phyloP scores from a whole-genome alignment of 2,888 invertebrate species.

The Bibio marci region DNA sequence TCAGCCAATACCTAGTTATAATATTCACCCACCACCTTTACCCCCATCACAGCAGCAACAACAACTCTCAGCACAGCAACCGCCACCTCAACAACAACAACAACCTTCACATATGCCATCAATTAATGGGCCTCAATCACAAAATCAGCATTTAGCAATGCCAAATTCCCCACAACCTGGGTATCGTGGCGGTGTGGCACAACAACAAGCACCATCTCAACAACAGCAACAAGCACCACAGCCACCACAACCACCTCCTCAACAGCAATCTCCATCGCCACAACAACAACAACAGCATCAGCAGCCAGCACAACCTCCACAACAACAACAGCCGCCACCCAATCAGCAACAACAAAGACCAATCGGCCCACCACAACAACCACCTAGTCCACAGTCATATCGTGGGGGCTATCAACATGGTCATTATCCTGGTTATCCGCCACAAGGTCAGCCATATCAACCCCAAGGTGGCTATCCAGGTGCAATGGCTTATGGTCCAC shows the following conservation, averaged over 20 bases:
- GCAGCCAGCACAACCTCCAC: constrained; percentile 33
- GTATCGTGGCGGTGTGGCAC: constrained; percentile 11
- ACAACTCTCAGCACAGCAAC: constrained; percentile 38
- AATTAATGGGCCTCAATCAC: background rate
- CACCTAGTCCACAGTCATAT: constrained; percentile 36
- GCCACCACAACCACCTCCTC: constrained; percentile 35
- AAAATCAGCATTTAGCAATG: background rate
- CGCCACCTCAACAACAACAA: constrained; percentile 19
- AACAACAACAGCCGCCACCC: constrained; percentile 18
- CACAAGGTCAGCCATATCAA: constrained; percentile 37
- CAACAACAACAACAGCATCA: constrained; percentile 30
- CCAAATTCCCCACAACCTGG: background rate
- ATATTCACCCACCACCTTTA: no score
- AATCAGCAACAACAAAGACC: no score
- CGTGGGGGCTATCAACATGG: constrained; percentile 34
- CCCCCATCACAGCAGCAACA: background rate
- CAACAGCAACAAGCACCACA: constrained; percentile 39
- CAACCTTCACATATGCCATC: background rate
- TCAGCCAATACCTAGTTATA: constrained; percentile 9
- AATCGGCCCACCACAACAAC: no score
- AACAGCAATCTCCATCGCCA: constrained; percentile 18
- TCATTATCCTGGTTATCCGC: constrained; percentile 34
- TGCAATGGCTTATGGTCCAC: constrained; percentile 24
- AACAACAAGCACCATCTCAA: constrained; percentile 32
- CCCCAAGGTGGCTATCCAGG: constrained; percentile 39